These are phyloP conservation scores for Pogonophryne albipinna DNA, from an alignment of 2,797 vertebrate species.

Conservation along the genomic window DNA sequence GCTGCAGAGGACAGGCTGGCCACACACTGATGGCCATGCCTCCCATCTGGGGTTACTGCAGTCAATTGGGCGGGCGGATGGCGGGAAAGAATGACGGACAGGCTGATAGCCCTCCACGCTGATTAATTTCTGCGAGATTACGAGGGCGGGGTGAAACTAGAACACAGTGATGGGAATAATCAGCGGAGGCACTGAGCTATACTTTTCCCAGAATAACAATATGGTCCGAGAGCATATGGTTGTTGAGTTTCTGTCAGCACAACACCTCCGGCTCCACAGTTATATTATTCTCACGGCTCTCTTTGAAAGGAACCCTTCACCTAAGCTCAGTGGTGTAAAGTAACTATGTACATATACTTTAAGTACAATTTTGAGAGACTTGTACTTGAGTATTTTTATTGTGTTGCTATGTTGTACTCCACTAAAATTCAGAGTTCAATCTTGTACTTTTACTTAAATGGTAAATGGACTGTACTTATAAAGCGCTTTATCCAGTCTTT, in stretches of 20 bases:
- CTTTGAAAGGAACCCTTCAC: constrained; percentile 56
- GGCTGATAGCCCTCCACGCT: constrained; percentile 62
- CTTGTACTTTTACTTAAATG: too few species aligned
- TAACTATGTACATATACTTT: too few species aligned
- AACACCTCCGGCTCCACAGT: constrained; percentile 57
- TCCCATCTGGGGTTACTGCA: constrained; percentile 74
- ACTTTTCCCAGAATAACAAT: constrained; percentile 65
- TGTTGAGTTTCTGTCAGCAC: constrained; percentile 54
- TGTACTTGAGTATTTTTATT: too few species aligned
- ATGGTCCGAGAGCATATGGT: constrained; percentile 68
- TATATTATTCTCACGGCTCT: constrained; percentile 54
- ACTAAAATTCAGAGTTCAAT: too few species aligned
- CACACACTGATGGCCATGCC: constrained; percentile 66
- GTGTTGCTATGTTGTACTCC: too few species aligned
- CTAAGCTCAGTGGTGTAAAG: constrained; percentile 16
- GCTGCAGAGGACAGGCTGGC: constrained; percentile 77
- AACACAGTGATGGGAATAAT: constrained; percentile 66
- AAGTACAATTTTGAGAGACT: too few species aligned
- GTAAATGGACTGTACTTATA: too few species aligned
- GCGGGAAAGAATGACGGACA: constrained; percentile 63
- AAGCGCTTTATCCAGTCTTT: too few species aligned
- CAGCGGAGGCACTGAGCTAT: constrained; percentile 64
- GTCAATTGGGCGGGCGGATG: constrained; percentile 63
- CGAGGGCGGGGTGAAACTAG: constrained; percentile 61
- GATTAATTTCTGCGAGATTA: constrained; percentile 71